These are phyloP conservation scores for Gastrophryne carolinensis DNA, from an alignment of 2,797 vertebrate genomes.

Conservation along the genomic window DNA sequence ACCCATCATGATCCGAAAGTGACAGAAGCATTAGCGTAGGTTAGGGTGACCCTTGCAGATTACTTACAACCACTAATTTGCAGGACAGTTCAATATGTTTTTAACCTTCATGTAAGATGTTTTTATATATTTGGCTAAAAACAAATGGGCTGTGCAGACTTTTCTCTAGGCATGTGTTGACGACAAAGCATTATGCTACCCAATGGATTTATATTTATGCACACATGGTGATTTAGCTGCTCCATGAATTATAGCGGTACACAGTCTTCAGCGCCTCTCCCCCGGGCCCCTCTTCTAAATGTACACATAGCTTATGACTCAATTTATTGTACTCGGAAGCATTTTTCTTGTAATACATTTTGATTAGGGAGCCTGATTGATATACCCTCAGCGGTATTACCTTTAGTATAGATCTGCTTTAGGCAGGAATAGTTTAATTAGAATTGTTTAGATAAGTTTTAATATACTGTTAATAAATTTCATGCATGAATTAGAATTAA, in stretches of 20 bases:
- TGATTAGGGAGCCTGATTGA: slow-evolving; percentile 38
- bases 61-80: background rate
- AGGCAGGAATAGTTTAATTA: slow-evolving; percentile 50
- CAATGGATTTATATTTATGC: background rate
- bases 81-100: background rate
- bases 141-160: background rate
- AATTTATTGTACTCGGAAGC: slow-evolving; percentile 36
- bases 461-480: slow-evolving; percentile 49
- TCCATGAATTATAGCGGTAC: slow-evolving; percentile 7
- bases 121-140: background rate
- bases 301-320: slow-evolving; percentile 36
- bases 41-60: background rate
- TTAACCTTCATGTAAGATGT: no score
- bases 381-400: background rate
- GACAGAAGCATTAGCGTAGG: no score
- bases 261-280: slow-evolving; percentile 23
- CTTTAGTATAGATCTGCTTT: slow-evolving; percentile 48
- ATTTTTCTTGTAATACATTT: slow-evolving; percentile 13
- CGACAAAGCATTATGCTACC: background rate
- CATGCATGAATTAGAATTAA: no score
- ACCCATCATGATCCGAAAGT: no score
- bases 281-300: slow-evolving; percentile 10
- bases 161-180: background rate
- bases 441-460: slow-evolving; percentile 52
- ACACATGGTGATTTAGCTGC: slow-evolving; percentile 1